phyloP scores from a whole-genome alignment of 2,113 vertebrate genomes.

The Cyphomyrus plagiostoma region DNA sequence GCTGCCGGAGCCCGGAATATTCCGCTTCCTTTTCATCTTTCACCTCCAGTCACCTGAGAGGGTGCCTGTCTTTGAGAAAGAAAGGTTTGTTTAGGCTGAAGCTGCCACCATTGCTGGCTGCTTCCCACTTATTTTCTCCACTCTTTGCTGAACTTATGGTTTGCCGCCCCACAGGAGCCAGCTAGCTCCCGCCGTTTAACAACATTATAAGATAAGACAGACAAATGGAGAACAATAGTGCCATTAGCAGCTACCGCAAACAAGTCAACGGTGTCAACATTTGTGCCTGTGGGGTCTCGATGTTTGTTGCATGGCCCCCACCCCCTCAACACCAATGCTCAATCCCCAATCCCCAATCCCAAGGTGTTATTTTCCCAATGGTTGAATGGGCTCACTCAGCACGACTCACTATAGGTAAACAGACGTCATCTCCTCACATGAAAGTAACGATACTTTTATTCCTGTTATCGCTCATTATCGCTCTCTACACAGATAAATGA shows the following conservation, averaged over 20 bases:
- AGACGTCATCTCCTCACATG: not conserved
- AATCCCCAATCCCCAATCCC: not conserved
- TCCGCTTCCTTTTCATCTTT: slow-evolving; percentile 8
- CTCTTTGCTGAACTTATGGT: not conserved
- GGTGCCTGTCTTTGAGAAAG: not conserved
- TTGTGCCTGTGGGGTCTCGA: slow-evolving; percentile 43
- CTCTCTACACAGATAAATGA: not conserved
- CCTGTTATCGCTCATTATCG: not conserved
- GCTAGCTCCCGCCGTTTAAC: not conserved
- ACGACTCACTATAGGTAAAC: slow-evolving; percentile 6
- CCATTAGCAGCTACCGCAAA: slow-evolving; percentile 1
- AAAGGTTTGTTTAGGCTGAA: not conserved
- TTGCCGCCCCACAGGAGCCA: not conserved
- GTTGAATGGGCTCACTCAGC: not conserved
- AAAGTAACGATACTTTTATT: not conserved
- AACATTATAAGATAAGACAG: not conserved
- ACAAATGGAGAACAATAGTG: not conserved
- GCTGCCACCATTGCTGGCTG: not conserved
- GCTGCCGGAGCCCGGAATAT: not conserved
- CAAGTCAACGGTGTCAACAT: not conserved
- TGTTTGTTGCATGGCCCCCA: slow-evolving; percentile 17
- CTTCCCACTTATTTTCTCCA: not conserved
- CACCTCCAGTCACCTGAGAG: slow-evolving; percentile 6
- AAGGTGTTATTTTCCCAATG: not conserved
- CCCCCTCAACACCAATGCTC: not conserved